Percentiles rank a stretch among this genome's conserved stretches.
phyloP scores from a whole-genome alignment of 2,888 invertebrate genomes.

The Polylopha cassiicola region DNA sequence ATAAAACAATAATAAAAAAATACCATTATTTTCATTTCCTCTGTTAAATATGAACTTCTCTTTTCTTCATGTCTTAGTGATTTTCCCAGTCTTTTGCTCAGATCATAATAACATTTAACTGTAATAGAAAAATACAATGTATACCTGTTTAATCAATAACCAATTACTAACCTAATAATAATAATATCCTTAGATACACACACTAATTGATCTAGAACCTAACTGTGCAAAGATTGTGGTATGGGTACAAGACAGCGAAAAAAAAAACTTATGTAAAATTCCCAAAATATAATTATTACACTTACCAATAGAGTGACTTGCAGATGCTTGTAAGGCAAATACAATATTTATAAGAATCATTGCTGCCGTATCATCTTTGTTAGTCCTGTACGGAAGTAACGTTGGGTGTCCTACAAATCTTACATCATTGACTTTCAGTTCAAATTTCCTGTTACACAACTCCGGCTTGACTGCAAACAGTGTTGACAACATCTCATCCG shows the following conservation, averaged over 20 bases:
- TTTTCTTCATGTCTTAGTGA: slow-evolving; percentile 94
- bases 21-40: slow-evolving; percentile 93
- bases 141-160: too few relatives aligned
- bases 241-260: too few relatives aligned
- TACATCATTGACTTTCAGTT: slow-evolving; percentile 96
- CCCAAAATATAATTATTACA: slow-evolving; percentile 7
- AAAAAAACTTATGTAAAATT: not conserved
- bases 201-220: too few relatives aligned
- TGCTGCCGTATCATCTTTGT: slow-evolving; percentile 82
- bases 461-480: slow-evolving; percentile 94
- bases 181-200: too few relatives aligned
- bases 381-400: slow-evolving; percentile 81
- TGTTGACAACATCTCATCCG: slow-evolving; percentile 91
- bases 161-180: too few relatives aligned
- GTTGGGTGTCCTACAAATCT: slow-evolving; percentile 97
- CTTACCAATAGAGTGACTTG: slow-evolving; percentile 90
- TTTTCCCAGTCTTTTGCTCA: slow-evolving; percentile 92
- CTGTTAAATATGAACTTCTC: slow-evolving; percentile 90
- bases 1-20: slow-evolving; percentile 26
- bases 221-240: too few relatives aligned
- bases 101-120: slow-evolving; percentile 95
- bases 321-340: slow-evolving; percentile 93
- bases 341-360: slow-evolving; percentile 91
- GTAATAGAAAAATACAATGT: slow-evolving; percentile 35
- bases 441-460: slow-evolving; percentile 93